A percentile compares a stretch with the other conserved stretches of the same genome.
These are phyloP conservation scores for Epistrophe grossulariae DNA, from an alignment of 2,888 invertebrate genomes.

Conservation along the genomic window DNA sequence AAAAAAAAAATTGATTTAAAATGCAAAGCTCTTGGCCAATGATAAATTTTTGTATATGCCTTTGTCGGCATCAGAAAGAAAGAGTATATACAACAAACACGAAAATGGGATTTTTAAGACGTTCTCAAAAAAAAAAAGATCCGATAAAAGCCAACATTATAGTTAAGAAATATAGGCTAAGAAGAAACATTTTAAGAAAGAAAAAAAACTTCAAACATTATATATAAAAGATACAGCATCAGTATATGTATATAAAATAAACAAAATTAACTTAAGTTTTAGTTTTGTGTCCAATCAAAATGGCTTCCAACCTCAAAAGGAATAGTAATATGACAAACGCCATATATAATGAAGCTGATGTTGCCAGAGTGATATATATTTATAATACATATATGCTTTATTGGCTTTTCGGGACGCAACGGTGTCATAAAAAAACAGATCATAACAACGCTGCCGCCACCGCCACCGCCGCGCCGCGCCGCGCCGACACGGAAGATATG, in stretches of 20 bases:
- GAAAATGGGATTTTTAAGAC: constrained; percentile 62
- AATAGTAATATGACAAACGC: constrained; percentile 20
- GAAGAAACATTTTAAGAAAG: constrained; percentile 2
- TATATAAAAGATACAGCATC: constrained; percentile 57
- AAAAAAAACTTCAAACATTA: constrained; percentile 7
- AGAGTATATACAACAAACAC: constrained; percentile 48
- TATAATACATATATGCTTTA: constrained; percentile 57
- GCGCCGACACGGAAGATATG: constrained; percentile 27
- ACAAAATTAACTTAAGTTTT: constrained; percentile 44
- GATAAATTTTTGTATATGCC: constrained; percentile 47
- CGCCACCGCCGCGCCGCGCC: constrained; percentile 21
- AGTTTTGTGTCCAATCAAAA: constrained; percentile 66
- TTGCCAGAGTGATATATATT: constrained; percentile 22
- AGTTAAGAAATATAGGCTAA: constrained; percentile 45
- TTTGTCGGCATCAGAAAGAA: constrained; percentile 51
- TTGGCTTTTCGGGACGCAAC: constrained; percentile 53
- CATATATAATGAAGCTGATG: not conserved
- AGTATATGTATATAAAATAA: constrained; percentile 21
- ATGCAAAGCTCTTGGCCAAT: constrained; percentile 68
- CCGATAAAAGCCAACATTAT: constrained; percentile 55
- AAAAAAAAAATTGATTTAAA: constrained; percentile 66
- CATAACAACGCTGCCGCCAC: constrained; percentile 25
- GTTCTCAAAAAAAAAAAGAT: constrained; percentile 48
- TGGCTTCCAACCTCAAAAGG: constrained; percentile 21
- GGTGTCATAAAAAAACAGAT: constrained; percentile 68